Percentiles rank a stretch among this genome's conserved stretches.
phyloP scores from a whole-genome alignment of 2,888 invertebrate genomes.

The Ophion costatus region DNA sequence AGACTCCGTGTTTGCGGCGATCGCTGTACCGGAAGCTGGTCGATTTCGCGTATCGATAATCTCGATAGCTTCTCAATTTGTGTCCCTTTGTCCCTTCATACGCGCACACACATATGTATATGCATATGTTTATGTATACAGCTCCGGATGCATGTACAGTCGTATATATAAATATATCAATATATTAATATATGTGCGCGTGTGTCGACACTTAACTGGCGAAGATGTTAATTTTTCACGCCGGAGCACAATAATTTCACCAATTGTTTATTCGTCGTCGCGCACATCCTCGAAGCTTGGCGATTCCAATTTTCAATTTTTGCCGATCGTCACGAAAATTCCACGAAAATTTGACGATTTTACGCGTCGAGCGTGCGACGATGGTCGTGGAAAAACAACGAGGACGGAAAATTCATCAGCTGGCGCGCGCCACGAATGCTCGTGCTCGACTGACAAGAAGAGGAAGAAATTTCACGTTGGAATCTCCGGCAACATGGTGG shows the following conservation, averaged over 20 bases:
- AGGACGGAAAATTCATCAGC: background rate
- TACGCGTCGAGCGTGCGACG: too few species aligned
- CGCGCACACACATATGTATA: background rate
- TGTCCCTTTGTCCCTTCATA: conserved; percentile 1
- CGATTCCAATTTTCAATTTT: conserved; percentile 49
- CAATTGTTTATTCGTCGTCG: conserved; percentile 25
- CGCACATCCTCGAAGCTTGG: conserved; percentile 32
- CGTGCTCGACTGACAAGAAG: conserved; percentile 70
- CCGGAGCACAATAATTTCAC: conserved; percentile 24
- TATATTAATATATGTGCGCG: background rate
- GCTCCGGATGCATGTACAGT: background rate
- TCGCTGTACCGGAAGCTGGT: conserved; percentile 10
- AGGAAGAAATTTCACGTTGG: conserved; percentile 63
- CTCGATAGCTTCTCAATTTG: conserved; percentile 14
- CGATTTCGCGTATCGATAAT: conserved; percentile 48
- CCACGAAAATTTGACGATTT: too few species aligned
- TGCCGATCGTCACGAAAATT: background rate
- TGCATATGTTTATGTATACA: conserved; percentile 8
- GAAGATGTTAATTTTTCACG: conserved; percentile 17
- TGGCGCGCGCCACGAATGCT: conserved; percentile 60
- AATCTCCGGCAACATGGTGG: conserved; percentile 64
- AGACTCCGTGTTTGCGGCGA: conserved; percentile 36
- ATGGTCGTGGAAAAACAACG: too few species aligned
- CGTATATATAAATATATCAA: conserved; percentile 3
- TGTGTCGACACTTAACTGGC: conserved; percentile 42